A percentile compares a stretch with the other conserved stretches of the same genome.
Evolutionary conservation across 2,888 invertebrate species (phyloP).

Genomic region (Dasysyrphus tricinctus): DNA sequence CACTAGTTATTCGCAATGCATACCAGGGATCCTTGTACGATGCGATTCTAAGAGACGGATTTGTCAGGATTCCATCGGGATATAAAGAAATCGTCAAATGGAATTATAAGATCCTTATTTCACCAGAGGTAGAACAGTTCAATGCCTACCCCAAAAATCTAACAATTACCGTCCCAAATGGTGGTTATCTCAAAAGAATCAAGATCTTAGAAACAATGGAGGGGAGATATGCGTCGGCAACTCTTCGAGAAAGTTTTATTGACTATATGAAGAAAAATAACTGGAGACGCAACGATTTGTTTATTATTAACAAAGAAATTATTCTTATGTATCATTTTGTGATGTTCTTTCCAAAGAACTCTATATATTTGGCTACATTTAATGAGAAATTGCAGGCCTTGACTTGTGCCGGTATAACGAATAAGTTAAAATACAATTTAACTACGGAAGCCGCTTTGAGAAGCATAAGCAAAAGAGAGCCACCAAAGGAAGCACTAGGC

Average conservation of each 20-base stretch:
- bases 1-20: slow-evolving; percentile 79
- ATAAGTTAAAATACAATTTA: slow-evolving; percentile 43
- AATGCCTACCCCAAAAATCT: slow-evolving; percentile 76
- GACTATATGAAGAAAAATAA: slow-evolving; percentile 77
- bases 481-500: background rate
- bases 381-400: slow-evolving; percentile 78
- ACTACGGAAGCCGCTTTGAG: slow-evolving; percentile 16
- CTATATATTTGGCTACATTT: slow-evolving; percentile 77
- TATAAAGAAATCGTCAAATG: slow-evolving; percentile 75
- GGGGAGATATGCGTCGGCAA: slow-evolving; percentile 17
- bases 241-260: slow-evolving; percentile 77
- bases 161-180: slow-evolving; percentile 58
- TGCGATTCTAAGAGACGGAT: slow-evolving; percentile 77
- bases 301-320: slow-evolving; percentile 77
- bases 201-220: slow-evolving; percentile 4
- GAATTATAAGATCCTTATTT: slow-evolving; percentile 76
- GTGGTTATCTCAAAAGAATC: background rate
- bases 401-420: slow-evolving; percentile 77
- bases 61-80: slow-evolving; percentile 76
- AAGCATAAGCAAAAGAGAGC: slow-evolving; percentile 9
- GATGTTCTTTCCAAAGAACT: slow-evolving; percentile 78
- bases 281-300: slow-evolving; percentile 75
- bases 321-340: slow-evolving; percentile 78
- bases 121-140: slow-evolving; percentile 60
- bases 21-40: slow-evolving; percentile 81